Base-by-base conservation (phyloP, 2,888 invertebrate genomes). In the Drosophila putrida region DNA sequence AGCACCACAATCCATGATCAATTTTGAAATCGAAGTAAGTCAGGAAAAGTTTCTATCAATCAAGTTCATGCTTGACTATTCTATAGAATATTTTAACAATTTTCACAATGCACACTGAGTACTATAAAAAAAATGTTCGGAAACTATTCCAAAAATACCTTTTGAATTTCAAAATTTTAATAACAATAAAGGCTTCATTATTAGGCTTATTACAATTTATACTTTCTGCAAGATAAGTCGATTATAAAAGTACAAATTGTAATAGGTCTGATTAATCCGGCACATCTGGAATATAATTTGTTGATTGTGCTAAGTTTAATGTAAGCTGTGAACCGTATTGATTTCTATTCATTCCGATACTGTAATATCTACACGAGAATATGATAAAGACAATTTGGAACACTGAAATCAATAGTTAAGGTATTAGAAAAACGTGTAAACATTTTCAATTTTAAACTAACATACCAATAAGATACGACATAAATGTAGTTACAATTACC, bases 1-100 rank as follows among this genome's bases (percentile, higher is more conserved):
- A 27, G 5, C 1, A 15, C 27, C 27, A 9, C 44, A 36, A 36
- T 46, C 44, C 57, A 46, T 57, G 8, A 28, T 46, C 1, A 57
- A 28, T 46, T 46, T 46, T 27, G 10, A 57, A 11, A 57, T 13
- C 35, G 13, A 55, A 43, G 54, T 55, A 55, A 13, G 54, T 35
- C 25, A 25, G 43, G 6, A 10, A 35, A 25, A 27, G 11, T 43
- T 20, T 41, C n/a, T 41, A n/a, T 25, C 33, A 54, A 31, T 35
- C 35, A 27, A 27, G n/a, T 13, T 38, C 51, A 51, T 51, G 27
- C 50, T 41, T 25, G 9, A n/a, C n/a, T n/a, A n/a, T n/a, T n/a
- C n/a, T n/a, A n/a, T n/a, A n/a, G n/a, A n/a, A n/a, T n/a, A n/a
- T n/a, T n/a, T n/a, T n/a, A n/a, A n/a, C n/a, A n/a, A n/a, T n/a